A percentile compares a stretch with the other conserved stretches of the same genome.
Evolutionary conservation across 2,888 invertebrate species (phyloP).

Genomic region (Rhagonycha fulva): DNA sequence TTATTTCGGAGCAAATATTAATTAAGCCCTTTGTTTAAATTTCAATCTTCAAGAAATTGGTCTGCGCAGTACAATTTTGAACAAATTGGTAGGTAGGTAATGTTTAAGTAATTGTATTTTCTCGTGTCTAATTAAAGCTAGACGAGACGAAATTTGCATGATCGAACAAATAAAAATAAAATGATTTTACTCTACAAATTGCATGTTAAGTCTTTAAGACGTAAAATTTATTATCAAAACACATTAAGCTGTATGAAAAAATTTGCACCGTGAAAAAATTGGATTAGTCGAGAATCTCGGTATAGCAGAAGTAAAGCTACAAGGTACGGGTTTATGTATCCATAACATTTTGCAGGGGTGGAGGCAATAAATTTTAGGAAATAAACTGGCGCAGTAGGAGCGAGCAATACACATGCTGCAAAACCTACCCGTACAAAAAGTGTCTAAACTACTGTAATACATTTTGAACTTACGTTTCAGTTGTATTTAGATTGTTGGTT

Average conservation of each 20-base stretch:
- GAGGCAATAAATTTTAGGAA: slow-evolving; percentile 33
- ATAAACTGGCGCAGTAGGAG: slow-evolving; percentile 43
- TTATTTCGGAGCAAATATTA: not conserved
- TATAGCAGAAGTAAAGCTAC: slow-evolving; percentile 7
- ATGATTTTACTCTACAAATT: not conserved
- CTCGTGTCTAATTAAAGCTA: not conserved
- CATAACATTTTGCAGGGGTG: slow-evolving; percentile 23
- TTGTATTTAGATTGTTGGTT: slow-evolving; percentile 14
- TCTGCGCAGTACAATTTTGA: not conserved
- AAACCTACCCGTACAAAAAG: slow-evolving; percentile 49
- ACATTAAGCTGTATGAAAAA: not conserved
- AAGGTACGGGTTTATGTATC: slow-evolving; percentile 14
- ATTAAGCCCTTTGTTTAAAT: not conserved
- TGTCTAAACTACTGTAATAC: slow-evolving; percentile 44
- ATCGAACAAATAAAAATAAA: not conserved
- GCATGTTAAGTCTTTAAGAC: not conserved
- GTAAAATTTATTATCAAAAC: not conserved
- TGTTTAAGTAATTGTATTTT: not conserved
- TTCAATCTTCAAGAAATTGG: not conserved
- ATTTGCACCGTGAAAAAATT: not conserved
- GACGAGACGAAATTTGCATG: not conserved
- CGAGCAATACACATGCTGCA: slow-evolving; percentile 50
- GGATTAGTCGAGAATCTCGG: not conserved
- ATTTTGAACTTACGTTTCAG: slow-evolving; percentile 19
- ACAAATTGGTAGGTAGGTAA: not conserved